These are phyloP conservation scores for Artemia sinica DNA, from an alignment of 2,888 invertebrate genomes.

Conservation along the genomic window DNA sequence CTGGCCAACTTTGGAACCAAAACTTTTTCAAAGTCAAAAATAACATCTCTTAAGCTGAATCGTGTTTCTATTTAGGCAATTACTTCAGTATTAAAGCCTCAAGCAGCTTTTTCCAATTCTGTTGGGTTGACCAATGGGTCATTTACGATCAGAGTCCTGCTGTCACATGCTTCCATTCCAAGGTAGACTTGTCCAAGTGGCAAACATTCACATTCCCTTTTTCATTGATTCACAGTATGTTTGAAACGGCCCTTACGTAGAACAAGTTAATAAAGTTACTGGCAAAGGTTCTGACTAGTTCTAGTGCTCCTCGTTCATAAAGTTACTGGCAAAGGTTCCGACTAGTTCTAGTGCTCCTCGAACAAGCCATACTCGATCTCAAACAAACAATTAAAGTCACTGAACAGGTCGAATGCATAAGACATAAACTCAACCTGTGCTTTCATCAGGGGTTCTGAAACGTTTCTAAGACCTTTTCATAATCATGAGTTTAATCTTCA, in stretches of 20 bases:
- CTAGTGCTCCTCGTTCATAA: not conserved
- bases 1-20: slow-evolving; percentile 1
- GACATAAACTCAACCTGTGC: not conserved
- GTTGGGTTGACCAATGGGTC: not conserved
- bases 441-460: slow-evolving; percentile 15
- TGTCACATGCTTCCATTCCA: slow-evolving; percentile 2
- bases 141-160: not conserved
- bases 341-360: not conserved
- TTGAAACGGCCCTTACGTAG: not conserved
- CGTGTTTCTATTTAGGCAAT: not conserved
- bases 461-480: not conserved
- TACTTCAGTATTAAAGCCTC: not conserved
- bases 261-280: not conserved
- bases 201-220: not conserved
- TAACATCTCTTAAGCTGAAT: not conserved
- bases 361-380: slow-evolving; percentile 1
- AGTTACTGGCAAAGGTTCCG: not conserved
- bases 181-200: not conserved
- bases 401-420: not conserved
- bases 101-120: slow-evolving; percentile 1
- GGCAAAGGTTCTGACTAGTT: not conserved
- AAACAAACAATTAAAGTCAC: slow-evolving; percentile 11
- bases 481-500: not conserved
- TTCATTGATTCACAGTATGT: not conserved
- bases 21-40: not conserved